These are phyloP conservation scores for Gymnothorax javanicus DNA, from an alignment of 2,797 vertebrate species.

Conservation along the genomic window DNA sequence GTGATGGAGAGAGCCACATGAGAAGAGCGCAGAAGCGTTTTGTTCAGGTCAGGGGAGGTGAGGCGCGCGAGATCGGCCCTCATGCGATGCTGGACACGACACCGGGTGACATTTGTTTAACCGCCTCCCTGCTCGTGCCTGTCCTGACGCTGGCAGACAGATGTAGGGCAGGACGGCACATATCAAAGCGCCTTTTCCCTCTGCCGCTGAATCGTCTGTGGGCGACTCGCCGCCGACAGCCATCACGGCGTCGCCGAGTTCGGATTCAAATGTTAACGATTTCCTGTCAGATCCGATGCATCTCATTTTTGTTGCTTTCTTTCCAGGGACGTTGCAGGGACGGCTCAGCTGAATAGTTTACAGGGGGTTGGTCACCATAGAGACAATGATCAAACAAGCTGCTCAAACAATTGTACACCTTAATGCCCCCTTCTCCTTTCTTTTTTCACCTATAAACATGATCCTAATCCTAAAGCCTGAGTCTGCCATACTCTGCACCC, in stretches of 20 bases:
- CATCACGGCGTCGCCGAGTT: not conserved
- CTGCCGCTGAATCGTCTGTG: not conserved
- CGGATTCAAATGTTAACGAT: not conserved
- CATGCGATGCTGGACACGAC: not conserved
- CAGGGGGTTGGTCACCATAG: not conserved
- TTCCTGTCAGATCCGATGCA: not conserved
- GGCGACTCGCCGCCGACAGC: not conserved
- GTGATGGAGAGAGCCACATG: not conserved
- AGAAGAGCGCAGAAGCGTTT: not conserved
- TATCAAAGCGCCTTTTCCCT: not conserved
- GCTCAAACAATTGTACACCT: not conserved
- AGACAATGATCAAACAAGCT: not conserved
- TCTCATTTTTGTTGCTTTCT: not conserved
- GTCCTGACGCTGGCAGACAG: not conserved
- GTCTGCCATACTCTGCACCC: too few relatives aligned
- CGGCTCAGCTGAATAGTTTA: not conserved
- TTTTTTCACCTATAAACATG: too few relatives aligned
- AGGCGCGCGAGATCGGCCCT: not conserved
- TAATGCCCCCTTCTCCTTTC: too few relatives aligned
- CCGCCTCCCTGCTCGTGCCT: not conserved
- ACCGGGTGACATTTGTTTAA: not conserved
- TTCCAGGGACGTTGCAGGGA: not conserved
- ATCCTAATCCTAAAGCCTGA: too few relatives aligned
- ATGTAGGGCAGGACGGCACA: not conserved
- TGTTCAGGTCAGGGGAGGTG: not conserved